Conservation (phyloP, 2,113 vertebrate genomes). For the Lamprotornis superbus region DNA sequence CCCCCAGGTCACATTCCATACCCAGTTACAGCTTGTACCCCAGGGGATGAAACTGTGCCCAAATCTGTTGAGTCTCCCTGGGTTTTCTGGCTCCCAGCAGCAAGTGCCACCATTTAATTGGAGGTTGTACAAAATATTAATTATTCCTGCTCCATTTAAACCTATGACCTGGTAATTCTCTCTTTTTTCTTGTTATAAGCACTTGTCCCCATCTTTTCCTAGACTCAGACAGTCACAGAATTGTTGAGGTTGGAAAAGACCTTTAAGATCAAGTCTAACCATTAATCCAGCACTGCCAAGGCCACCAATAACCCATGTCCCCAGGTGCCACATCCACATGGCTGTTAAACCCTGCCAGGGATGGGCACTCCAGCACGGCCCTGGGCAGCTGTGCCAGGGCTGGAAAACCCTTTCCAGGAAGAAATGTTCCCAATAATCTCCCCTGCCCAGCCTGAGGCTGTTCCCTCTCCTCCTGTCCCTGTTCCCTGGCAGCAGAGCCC, state of each 20-base stretch:
- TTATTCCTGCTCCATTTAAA: neutral
- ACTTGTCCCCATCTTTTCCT: neutral
- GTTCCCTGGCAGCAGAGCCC: neutral
- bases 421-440: rapidly evolving
- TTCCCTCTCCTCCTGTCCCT: neutral
- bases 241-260: neutral
- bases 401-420: rapidly evolving
- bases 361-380: neutral
- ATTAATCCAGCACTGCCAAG: no score
- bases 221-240: neutral
- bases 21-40: neutral
- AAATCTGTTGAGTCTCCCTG: neutral
- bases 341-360: rapidly evolving
- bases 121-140: neutral
- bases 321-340: neutral
- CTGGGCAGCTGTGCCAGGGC: neutral
- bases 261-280: neutral
- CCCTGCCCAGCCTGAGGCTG: neutral
- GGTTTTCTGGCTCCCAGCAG: neutral
- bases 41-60: neutral
- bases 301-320: rapidly evolving
- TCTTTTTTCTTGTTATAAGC: neutral
- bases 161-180: neutral
- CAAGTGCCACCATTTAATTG: neutral
- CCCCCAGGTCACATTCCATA: neutral